Percentiles rank a stretch among this genome's conserved stretches.
Conservation (phyloP, 2,113 vertebrate species). For the Procapra przewalskii region DNA sequence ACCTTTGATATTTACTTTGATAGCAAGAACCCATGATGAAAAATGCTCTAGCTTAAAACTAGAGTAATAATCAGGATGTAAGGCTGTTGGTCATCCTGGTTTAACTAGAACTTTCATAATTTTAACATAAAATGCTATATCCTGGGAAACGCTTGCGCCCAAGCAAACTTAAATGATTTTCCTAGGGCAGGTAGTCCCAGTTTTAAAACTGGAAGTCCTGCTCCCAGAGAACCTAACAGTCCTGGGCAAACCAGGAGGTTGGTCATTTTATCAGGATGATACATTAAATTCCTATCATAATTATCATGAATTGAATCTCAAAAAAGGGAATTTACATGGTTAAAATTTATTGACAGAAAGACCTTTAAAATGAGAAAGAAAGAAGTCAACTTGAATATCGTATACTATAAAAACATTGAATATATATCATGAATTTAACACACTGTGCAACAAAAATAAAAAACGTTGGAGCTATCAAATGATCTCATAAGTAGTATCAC, state of each 20-base stretch:
- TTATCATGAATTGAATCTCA: neutral
- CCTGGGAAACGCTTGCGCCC: fast-evolving
- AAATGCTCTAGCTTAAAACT: neutral
- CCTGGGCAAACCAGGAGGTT: neutral
- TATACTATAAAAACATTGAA: neutral
- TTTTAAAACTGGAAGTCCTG: neutral
- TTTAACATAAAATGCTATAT: neutral
- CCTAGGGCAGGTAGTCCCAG: neutral
- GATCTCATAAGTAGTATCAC: neutral
- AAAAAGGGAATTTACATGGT: neutral
- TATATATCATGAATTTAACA: neutral
- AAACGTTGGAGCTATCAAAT: neutral
- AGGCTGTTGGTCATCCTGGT: neutral
- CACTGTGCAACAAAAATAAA: neutral
- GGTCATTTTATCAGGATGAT: neutral
- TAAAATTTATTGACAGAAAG: neutral
- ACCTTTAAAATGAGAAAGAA: neutral
- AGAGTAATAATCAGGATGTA: neutral
- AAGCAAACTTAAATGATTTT: neutral
- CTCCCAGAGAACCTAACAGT: neutral
- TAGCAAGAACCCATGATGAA: neutral
- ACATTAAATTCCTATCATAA: neutral
- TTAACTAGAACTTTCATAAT: neutral
- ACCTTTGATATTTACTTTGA: neutral
- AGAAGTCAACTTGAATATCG: neutral